Evolutionary conservation across 2,113 vertebrate genomes (phyloP), one percentile per base, ranked within the genome.

Genomic region (Chauna torquata): DNA sequence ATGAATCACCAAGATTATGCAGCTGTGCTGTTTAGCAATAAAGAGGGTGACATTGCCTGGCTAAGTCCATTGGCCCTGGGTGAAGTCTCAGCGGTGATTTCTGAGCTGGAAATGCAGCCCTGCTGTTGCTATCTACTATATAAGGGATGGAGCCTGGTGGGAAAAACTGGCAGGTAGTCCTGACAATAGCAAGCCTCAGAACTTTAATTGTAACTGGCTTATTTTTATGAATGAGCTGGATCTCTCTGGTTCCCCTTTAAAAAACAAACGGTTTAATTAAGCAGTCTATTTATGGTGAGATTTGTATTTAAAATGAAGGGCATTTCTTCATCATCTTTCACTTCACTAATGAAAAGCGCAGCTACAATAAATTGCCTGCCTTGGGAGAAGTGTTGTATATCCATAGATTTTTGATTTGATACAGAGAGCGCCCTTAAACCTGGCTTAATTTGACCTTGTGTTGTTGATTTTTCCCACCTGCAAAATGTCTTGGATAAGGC

Each of bases 1-100:
- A 92, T 94, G 91, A 94, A 86, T 90, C 40, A 47, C 82, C 58
- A 30, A 50, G 90, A 81, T 93, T 93, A 88, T 78, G 62, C 87
- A 86, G 70, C 70, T 69, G 77, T 75, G 87, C 55, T 83, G 27
- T 42, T 90, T 57, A 84, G 82, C 82, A 82, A n/a, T 96, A 85
- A 86, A 94, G 91, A 91, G 61, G 38, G 16, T 52, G 81, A 77
- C 59, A 11, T 88, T 94, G 82, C 70, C 72, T 96, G 92, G 86
- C 17, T 80, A 38, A 91, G 69, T 64, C 91, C 66, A 6, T 45
- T 28, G 47, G 85, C 84, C 44, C 77, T 77, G 16, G 65, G 42
- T 83, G 75, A 86, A 74, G 58, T 83, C 82, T 94, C 79, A 55
- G 74, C 61, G 64, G 88, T 91, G 87, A 38, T 1, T 86, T 83